Base-by-base conservation (phyloP, 2,797 vertebrate species). In the Nyctalus aviator region DNA sequence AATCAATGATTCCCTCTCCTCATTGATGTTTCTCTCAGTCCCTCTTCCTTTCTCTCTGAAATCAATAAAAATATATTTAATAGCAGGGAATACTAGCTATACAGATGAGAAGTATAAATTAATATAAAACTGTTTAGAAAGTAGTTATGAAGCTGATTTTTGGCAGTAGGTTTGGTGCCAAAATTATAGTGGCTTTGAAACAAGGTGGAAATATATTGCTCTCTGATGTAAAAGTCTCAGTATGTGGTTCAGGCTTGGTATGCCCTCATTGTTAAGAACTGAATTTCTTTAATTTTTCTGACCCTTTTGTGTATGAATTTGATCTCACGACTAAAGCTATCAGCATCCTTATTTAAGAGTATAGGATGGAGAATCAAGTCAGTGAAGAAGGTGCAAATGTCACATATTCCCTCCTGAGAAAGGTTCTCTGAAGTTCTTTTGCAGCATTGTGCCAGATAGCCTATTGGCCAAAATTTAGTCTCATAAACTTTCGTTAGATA, bases 141-240 rank as follows among this genome's bases (percentile, higher is more conserved):
- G 37, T 25, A 62, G 14, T 84, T 71, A n/a, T 17, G 59, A 87
- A 81, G 27, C 87, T 23, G 41, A 37, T 44, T 59, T 81, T 76
- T 68, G 41, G 50, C 5, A 82, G 9, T 41, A 75, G 32, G 5
- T 82, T 68, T 87, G n/a, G 25, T 50, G 5, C 69, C 41, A 12
- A 76, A 76, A 82, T 87, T 81, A 62, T 4, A 91, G 13, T 88
- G 62, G 3, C 13, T 82, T 96, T 82, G 95, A 73, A 88, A 44
- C 18, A 83, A 83, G 10, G 57, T 71, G 50, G 21, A 91, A 78
- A 64, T 55, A 21, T 55, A 27, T 41, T 79, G 71, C 18, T 85
- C 30, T 37, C 3, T 69, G 37, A 66, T 72, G 1, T 57, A 72
- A 90, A 94, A 87, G 55, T 53, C 64, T 87, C 6, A 18, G 11